Conservation (phyloP, 2,888 invertebrate species). For the Scelioninae gen. 1 region DNA sequence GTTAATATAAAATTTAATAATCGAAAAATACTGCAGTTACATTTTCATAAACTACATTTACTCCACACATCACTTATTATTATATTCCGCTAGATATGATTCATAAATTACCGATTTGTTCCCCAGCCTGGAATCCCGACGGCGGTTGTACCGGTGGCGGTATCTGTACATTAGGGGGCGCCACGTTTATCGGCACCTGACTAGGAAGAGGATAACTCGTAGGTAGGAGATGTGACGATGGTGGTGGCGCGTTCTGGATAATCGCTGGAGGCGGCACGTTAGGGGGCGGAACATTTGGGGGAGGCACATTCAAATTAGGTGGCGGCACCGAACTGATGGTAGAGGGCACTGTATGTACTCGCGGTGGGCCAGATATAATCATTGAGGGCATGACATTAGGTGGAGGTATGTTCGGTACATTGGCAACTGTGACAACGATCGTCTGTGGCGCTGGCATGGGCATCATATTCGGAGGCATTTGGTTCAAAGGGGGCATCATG, state of each 20-base stretch:
- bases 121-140: conserved; percentile 76
- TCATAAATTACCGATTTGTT: conserved; percentile 77
- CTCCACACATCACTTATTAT: no score
- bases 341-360: conserved; percentile 78
- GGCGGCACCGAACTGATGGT: conserved; percentile 80
- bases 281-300: conserved; percentile 82
- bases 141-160: conserved; percentile 80
- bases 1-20: no score
- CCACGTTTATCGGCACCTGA: conserved; percentile 79
- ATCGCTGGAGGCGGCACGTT: conserved; percentile 73
- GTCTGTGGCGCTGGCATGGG: conserved; percentile 75
- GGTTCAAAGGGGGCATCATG: conserved; percentile 80
- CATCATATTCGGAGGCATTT: conserved; percentile 80
- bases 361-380: conserved; percentile 79
- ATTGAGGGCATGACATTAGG: no score
- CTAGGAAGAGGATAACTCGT: conserved; percentile 79
- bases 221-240: conserved; percentile 76
- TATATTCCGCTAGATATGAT: no score
- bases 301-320: conserved; percentile 84
- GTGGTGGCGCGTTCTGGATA: conserved; percentile 76
- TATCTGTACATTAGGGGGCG: conserved; percentile 80
- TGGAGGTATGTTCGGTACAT: conserved; percentile 78
- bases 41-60: no score
- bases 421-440: conserved; percentile 77
- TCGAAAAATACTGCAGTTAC: no score